phyloP scores from a whole-genome alignment of 2,113 vertebrate genomes.

The Hippopotamus amphibius region DNA sequence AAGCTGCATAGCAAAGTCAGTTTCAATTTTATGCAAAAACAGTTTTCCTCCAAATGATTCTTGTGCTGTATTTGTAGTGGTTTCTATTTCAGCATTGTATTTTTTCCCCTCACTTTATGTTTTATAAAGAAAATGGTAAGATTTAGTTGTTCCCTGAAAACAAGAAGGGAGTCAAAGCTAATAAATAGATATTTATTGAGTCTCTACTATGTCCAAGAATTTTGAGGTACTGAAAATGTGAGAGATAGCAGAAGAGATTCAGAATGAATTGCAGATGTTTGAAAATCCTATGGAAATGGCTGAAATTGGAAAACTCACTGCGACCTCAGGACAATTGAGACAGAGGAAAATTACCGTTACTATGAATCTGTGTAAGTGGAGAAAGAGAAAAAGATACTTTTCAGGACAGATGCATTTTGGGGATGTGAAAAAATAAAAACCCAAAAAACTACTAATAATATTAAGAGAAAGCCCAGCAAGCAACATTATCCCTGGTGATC shows the following conservation, averaged over 20 bases:
- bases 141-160: constrained; percentile 63
- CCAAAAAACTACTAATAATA: not conserved
- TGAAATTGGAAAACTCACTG: not conserved
- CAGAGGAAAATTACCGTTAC: constrained; percentile 17
- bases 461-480: not conserved
- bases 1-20: not conserved
- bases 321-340: not conserved
- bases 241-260: not conserved
- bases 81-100: constrained; percentile 74
- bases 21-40: constrained; percentile 54
- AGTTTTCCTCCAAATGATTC: constrained; percentile 67
- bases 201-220: not conserved
- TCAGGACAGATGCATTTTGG: not conserved
- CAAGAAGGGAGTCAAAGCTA: constrained; percentile 27
- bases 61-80: constrained; percentile 61
- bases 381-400: not conserved
- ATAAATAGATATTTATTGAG: constrained; percentile 29
- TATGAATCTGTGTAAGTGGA: not conserved
- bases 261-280: constrained; percentile 20
- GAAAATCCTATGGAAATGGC: not conserved
- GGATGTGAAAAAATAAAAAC: not conserved
- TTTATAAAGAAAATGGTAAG: constrained; percentile 74
- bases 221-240: not conserved
- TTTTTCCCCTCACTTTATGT: constrained; percentile 50
- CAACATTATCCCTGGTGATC: not conserved